phyloP scores from a whole-genome alignment of 1,140 invertebrate species.

The Diprion similis region DNA sequence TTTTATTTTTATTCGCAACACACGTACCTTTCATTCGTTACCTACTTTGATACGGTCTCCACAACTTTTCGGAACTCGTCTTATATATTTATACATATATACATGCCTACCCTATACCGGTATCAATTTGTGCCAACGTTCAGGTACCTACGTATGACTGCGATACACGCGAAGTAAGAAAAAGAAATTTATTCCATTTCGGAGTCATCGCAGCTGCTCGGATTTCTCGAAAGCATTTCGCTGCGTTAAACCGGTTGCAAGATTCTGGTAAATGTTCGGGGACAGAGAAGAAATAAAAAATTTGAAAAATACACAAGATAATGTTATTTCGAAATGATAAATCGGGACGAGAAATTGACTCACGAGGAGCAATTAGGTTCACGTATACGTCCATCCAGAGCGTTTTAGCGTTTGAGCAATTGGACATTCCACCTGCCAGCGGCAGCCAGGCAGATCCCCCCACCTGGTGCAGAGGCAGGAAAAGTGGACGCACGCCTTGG shows the following conservation, averaged over 20 bases:
- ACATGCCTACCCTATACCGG: neutral
- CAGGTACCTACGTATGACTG: too few species aligned
- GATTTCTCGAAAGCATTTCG: neutral
- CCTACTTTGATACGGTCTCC: neutral
- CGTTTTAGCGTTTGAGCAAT: conserved; percentile 14
- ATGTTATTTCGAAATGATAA: neutral
- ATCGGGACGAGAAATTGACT: neutral
- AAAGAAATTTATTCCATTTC: too few species aligned
- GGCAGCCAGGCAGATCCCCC: conserved; percentile 47
- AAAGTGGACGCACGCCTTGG: conserved; percentile 57
- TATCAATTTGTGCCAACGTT: neutral
- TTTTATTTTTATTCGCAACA: neutral
- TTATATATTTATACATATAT: too few species aligned
- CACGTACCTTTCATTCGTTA: neutral
- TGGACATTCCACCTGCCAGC: conserved; percentile 57
- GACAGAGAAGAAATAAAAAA: neutral
- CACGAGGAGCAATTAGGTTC: neutral
- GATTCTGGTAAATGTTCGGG: neutral
- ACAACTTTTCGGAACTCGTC: neutral
- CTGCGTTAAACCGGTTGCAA: neutral
- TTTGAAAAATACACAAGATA: neutral
- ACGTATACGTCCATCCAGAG: neutral
- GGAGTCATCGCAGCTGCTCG: neutral
- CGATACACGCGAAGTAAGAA: too few species aligned
- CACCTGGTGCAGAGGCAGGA: conserved; percentile 48